A percentile compares a stretch with the other conserved stretches of the same genome.
These are phyloP conservation scores for Metopia argyrocephala DNA, from an alignment of 2,888 invertebrate genomes.

Conservation along the genomic window DNA sequence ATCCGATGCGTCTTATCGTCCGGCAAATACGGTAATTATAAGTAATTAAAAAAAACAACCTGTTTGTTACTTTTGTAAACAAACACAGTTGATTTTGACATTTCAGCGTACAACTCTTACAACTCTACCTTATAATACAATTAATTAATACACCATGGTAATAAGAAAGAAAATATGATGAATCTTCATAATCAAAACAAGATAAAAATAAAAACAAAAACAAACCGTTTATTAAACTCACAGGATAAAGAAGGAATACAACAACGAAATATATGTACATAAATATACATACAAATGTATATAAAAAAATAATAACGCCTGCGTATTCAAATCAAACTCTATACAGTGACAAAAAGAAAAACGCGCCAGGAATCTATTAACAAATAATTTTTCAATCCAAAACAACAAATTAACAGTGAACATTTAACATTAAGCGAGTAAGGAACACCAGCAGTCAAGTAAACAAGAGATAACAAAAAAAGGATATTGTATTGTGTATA, in stretches of 20 bases:
- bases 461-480: conserved; percentile 6
- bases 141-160: too few species aligned
- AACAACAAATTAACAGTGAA: conserved; percentile 60
- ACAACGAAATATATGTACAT: not conserved
- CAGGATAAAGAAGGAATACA: not conserved
- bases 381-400: conserved; percentile 37
- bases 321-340: conserved; percentile 46
- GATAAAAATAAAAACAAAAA: conserved; percentile 56
- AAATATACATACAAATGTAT: not conserved
- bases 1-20: too few species aligned
- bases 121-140: too few species aligned
- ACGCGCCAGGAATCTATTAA: conserved; percentile 58
- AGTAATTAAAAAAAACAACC: too few species aligned
- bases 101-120: too few species aligned
- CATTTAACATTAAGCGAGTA: conserved; percentile 58
- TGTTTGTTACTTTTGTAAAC: too few species aligned
- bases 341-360: conserved; percentile 35
- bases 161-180: conserved; percentile 26
- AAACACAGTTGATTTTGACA: too few species aligned
- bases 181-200: conserved; percentile 57
- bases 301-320: conserved; percentile 47
- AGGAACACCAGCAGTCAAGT: conserved; percentile 46
- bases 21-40: too few species aligned
- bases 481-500: too few species aligned
- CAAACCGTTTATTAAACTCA: conserved; percentile 45